Evolutionary conservation across 2,888 invertebrate genomes (phyloP), one percentile per base, ranked within the genome.

Genomic region (Agrochola macilenta): DNA sequence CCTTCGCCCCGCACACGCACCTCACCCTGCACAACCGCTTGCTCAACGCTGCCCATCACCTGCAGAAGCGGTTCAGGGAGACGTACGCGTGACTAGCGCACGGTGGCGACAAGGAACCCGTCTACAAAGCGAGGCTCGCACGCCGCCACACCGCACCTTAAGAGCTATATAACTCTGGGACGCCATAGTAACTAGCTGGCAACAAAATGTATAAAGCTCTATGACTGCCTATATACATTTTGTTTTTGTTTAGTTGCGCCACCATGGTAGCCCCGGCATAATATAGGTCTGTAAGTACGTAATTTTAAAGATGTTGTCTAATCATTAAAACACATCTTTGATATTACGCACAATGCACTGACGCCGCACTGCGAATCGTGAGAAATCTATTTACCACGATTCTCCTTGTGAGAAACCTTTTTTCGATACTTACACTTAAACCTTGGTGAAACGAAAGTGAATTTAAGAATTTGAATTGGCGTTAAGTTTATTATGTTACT

Each of bases 31-130:
- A 96, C 92, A 93, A 95, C 91, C 97, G 98, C 80, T 97, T 98
- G 69, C 95, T 97, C 84, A 98, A 97, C 91, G 98, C 98, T 9
- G 98, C 98, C 76, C 98, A 98, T 89, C 97, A 98, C 90, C 96
- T 98, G 87, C 98, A 98, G 93, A 98, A 97, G 91, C 97, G 98
- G 77, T 98, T 98, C 94, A 95, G 97, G 85, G 98, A 98, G 92
- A 98, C 98, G 49, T 98, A 98, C 94, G 97, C 97, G 88, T 97
- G 96, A 97, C 95, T 95, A 94, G 93, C 89, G 78, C 93, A 92
- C 79, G 88, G 87, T 79, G 87, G 83, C 81, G 85, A 79, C 70
- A 89, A n/a, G 89, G 78, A 87, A 85, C 78, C 86, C 63, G 79
- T 87, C 60, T 72, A 78, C 74, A 90, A 92, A 78, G 85, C 85